Percentiles rank a stretch among this genome's conserved stretches.
These are phyloP conservation scores for Phyllotis vaccarum DNA, from an alignment of 2,797 vertebrate genomes.

Conservation along the genomic window DNA sequence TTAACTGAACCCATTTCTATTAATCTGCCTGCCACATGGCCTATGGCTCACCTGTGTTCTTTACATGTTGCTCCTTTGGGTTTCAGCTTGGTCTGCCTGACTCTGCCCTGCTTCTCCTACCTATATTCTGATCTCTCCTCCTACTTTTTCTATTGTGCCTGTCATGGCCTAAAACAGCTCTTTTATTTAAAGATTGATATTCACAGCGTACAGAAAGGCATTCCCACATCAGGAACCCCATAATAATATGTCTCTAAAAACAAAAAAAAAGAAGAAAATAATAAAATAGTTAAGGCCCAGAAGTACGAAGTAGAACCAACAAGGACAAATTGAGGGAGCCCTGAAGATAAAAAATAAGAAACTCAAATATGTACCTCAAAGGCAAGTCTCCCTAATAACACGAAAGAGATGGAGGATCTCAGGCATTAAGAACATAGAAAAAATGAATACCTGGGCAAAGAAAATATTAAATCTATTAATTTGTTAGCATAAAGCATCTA, in stretches of 20 bases:
- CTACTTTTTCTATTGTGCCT: too few relatives aligned
- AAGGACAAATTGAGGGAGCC: not conserved
- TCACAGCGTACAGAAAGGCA: too few relatives aligned
- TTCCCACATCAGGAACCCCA: too few relatives aligned
- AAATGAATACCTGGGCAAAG: not conserved
- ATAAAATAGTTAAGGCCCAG: not conserved
- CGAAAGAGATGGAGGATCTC: not conserved
- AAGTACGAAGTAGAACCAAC: not conserved
- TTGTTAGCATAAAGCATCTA: not conserved
- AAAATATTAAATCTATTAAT: not conserved
- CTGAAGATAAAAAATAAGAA: not conserved
- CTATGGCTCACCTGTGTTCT: too few relatives aligned
- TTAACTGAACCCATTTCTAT: too few relatives aligned
- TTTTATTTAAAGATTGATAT: too few relatives aligned
- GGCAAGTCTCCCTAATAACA: not conserved
- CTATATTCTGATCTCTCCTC: too few relatives aligned
- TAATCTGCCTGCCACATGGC: too few relatives aligned
- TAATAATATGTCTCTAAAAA: not conserved
- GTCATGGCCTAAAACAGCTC: too few relatives aligned
- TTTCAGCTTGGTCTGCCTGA: too few relatives aligned
- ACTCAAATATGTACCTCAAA: not conserved
- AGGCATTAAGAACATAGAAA: not conserved
- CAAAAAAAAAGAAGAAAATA: not conserved
- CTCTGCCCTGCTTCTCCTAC: too few relatives aligned
- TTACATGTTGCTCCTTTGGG: too few relatives aligned